Percentiles rank a stretch among this genome's conserved stretches.
These are phyloP conservation scores for Actinemys pallida DNA, from an alignment of 2,113 vertebrate species.

Conservation along the genomic window DNA sequence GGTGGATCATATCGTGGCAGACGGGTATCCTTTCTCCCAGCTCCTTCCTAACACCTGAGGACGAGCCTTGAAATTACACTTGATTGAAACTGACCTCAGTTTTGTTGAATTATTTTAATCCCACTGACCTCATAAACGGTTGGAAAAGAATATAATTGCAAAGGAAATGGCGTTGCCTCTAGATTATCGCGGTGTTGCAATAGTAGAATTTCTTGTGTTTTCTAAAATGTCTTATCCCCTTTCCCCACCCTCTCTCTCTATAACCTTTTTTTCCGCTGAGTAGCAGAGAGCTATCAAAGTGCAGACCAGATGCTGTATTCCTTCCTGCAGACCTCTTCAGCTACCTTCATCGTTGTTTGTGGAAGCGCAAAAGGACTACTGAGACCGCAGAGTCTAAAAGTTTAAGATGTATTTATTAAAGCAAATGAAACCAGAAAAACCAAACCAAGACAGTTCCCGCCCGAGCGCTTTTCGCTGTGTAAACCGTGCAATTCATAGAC, in stretches of 20 bases:
- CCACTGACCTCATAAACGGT: background rate
- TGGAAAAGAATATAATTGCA: background rate
- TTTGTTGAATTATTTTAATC: background rate
- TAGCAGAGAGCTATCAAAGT: background rate
- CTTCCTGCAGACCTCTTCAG: background rate
- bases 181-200: background rate
- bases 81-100: background rate
- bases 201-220: background rate
- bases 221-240: background rate
- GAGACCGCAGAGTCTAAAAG: constrained; percentile 5
- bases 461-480: constrained; percentile 64
- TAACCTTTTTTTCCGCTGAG: background rate
- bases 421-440: constrained; percentile 52
- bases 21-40: constrained; percentile 31
- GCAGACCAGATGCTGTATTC: background rate
- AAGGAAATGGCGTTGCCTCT: background rate
- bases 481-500: constrained; percentile 44
- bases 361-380: constrained; percentile 31
- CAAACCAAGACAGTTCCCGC: constrained; percentile 64
- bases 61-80: background rate
- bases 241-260: background rate
- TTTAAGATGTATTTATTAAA: constrained; percentile 30
- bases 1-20: background rate
- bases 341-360: background rate
- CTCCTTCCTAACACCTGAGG: background rate